phyloP scores from a whole-genome alignment of 1,140 invertebrate species.

The Lysiphlebus fabarum region DNA sequence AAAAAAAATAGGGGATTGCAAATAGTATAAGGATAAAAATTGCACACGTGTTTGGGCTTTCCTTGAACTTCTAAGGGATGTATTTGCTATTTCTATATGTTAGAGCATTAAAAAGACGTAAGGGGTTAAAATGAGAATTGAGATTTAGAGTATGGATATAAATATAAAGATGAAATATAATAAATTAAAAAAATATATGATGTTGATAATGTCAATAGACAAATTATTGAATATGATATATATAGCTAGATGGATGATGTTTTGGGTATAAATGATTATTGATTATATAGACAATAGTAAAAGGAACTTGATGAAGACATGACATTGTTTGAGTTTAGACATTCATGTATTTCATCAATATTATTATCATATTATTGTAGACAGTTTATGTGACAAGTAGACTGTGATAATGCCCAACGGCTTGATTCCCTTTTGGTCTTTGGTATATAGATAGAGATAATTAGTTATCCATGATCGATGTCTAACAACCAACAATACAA shows the following conservation, averaged over 20 bases:
- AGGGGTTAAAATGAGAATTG: background rate
- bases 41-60: conserved; percentile 4
- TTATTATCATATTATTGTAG: background rate
- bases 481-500: conserved; percentile 12
- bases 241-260: no score
- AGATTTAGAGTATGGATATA: conserved; percentile 2
- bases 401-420: conserved; percentile 9
- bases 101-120: conserved; percentile 13
- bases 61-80: conserved; percentile 13
- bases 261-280: no score
- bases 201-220: background rate
- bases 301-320: no score
- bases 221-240: no score
- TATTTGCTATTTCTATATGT: no score
- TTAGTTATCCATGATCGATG: conserved; percentile 23
- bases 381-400: background rate
- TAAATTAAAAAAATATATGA: background rate
- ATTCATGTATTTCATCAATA: no score
- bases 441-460: conserved; percentile 12
- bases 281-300: no score
- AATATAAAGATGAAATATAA: background rate
- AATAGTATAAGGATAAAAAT: no score
- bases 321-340: no score
- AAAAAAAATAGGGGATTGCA: no score
- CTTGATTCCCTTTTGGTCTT: conserved; percentile 25